Percentiles rank a stretch among this genome's conserved stretches.
phyloP scores from a whole-genome alignment of 2,113 vertebrate species.

The Panthera leo region DNA sequence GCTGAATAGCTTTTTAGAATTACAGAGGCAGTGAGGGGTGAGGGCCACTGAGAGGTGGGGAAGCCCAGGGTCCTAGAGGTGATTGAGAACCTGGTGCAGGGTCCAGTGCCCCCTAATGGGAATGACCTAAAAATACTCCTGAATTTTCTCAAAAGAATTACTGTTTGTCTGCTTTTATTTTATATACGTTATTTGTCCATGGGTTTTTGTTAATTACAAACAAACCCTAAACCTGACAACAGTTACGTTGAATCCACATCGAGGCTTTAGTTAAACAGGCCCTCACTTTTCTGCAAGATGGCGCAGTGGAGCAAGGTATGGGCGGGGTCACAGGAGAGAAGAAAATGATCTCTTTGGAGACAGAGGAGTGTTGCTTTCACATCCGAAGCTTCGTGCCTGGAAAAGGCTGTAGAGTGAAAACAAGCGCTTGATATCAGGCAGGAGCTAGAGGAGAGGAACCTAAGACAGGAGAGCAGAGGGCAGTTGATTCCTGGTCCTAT shows the following conservation, averaged over 20 bases:
- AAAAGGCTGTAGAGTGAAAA: not conserved
- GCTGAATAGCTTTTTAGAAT: not conserved
- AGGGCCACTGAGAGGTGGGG: accelerated
- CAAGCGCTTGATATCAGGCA: accelerated
- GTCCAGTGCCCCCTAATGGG: conserved; percentile 57
- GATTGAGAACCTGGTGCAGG: not conserved
- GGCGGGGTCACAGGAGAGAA: not conserved
- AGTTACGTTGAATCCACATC: not conserved
- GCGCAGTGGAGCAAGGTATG: not conserved
- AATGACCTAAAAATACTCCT: not conserved
- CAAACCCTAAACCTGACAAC: not conserved
- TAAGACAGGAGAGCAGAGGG: accelerated
- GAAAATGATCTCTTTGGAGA: not conserved
- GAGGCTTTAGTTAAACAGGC: not conserved
- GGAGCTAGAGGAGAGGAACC: not conserved
- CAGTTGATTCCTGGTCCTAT: too few species aligned
- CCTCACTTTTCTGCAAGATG: not conserved
- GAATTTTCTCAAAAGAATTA: not conserved
- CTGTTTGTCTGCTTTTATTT: not conserved
- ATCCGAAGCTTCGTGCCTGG: not conserved
- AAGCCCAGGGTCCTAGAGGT: not conserved
- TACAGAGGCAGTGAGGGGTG: not conserved
- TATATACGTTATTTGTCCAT: not conserved
- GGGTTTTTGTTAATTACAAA: not conserved
- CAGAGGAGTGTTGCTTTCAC: not conserved